A percentile compares a stretch with the other conserved stretches of the same genome.
These are phyloP conservation scores for Heliocidaris erythrogramma DNA, from an alignment of 35 echinoderm and acorn worm species.

Conservation along the genomic window DNA sequence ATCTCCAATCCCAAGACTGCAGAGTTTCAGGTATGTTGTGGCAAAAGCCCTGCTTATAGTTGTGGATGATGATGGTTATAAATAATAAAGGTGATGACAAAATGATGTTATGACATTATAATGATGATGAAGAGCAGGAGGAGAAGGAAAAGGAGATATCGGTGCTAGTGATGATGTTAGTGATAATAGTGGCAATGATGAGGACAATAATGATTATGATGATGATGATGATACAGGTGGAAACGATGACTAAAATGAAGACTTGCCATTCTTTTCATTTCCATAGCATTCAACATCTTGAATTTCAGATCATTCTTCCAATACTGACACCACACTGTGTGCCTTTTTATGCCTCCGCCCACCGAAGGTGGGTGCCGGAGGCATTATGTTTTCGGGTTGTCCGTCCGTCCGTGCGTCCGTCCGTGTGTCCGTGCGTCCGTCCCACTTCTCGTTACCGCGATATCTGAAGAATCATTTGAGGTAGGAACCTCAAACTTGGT, in stretches of 20 bases:
- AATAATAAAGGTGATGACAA: neutral
- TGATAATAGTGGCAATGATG: neutral
- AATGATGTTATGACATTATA: neutral
- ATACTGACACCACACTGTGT: neutral
- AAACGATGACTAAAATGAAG: neutral
- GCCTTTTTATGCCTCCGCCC: too few relatives aligned
- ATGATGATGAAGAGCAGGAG: neutral
- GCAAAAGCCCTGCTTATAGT: neutral
- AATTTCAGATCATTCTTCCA: too few relatives aligned
- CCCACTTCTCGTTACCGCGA: too few relatives aligned
- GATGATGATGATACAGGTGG: neutral
- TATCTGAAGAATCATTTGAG: too few relatives aligned
- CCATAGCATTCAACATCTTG: too few relatives aligned
- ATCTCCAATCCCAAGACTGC: conserved; percentile 93
- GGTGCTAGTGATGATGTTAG: too few relatives aligned
- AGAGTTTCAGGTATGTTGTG: conserved; percentile 82
- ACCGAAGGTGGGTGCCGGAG: too few relatives aligned
- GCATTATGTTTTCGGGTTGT: too few relatives aligned
- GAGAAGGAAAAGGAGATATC: neutral
- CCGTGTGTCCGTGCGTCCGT: too few relatives aligned
- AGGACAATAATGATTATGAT: neutral
- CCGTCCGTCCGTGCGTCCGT: too few relatives aligned
- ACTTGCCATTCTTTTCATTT: neutral
- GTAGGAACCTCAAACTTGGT: too few relatives aligned
- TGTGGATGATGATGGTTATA: neutral